Conservation (phyloP, 2,888 invertebrate genomes). For the Lamellibrachia satsuma region DNA sequence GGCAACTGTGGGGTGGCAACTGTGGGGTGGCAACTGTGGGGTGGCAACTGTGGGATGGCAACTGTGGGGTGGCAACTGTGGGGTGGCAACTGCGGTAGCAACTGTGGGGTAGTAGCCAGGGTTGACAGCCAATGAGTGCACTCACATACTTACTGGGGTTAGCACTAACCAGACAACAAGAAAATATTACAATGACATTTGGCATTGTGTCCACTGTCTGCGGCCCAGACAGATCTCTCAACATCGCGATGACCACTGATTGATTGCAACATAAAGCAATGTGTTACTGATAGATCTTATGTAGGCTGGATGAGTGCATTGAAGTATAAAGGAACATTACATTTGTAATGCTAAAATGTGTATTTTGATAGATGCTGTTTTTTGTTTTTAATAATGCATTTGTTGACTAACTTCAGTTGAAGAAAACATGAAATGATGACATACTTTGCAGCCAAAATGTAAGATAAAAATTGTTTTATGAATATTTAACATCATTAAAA, state of each 20-base stretch:
- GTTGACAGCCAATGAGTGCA: not conserved
- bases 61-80: not conserved
- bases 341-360: not conserved
- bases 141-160: not conserved
- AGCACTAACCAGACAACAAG: not conserved
- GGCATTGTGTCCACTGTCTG: not conserved
- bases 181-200: not conserved
- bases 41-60: too few relatives aligned
- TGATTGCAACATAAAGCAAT: not conserved
- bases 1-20: too few relatives aligned
- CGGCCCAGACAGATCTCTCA: not conserved
- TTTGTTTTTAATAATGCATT: too few relatives aligned
- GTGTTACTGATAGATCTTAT: not conserved
- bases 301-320: not conserved
- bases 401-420: not conserved
- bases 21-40: too few relatives aligned
- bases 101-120: not conserved
- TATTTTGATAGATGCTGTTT: too few relatives aligned
- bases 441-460: not conserved
- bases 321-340: not conserved
- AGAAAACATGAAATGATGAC: not conserved
- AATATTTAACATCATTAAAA: not conserved
- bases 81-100: not conserved
- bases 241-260: not conserved
- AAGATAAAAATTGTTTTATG: not conserved